A percentile compares a stretch with the other conserved stretches of the same genome.
These are phyloP conservation scores for Peromyscus nudipes DNA, from an alignment of 2,797 vertebrate species.

Conservation along the genomic window DNA sequence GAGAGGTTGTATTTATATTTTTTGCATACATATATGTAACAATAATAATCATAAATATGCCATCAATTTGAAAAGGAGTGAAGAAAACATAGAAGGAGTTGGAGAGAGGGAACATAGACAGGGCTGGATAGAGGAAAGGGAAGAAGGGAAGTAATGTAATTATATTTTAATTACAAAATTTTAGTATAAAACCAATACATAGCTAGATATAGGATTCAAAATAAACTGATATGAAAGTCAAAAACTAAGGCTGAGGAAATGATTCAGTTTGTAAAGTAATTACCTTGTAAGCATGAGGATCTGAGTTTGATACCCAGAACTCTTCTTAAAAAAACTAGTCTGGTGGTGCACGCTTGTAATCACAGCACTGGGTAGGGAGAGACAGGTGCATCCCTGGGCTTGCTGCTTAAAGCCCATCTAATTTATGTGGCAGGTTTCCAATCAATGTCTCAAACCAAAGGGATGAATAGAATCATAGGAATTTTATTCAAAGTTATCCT, in stretches of 20 bases:
- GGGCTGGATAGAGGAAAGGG: no score
- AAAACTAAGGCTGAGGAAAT: not conserved
- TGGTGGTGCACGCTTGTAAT: not conserved
- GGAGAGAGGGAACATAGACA: not conserved
- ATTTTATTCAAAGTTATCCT: not conserved
- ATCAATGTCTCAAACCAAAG: not conserved
- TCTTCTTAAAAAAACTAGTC: not conserved
- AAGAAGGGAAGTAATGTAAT: not conserved
- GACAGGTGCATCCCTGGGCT: no score
- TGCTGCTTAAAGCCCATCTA: not conserved
- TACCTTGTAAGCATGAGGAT: not conserved
- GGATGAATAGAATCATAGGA: no score
- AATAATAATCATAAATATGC: not conserved
- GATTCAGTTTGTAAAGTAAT: not conserved
- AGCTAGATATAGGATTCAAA: conserved; percentile 16
- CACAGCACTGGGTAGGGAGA: not conserved
- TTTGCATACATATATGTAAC: not conserved
- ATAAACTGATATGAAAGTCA: conserved; percentile 28
- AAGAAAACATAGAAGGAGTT: not conserved
- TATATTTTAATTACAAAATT: not conserved
- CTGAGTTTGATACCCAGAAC: not conserved
- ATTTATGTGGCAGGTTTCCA: not conserved
- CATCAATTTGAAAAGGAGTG: not conserved
- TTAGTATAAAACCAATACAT: conserved; percentile 5
- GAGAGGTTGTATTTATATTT: not conserved